Conservation (phyloP, 2,888 invertebrate species). For the Eucera pruinosa region DNA sequence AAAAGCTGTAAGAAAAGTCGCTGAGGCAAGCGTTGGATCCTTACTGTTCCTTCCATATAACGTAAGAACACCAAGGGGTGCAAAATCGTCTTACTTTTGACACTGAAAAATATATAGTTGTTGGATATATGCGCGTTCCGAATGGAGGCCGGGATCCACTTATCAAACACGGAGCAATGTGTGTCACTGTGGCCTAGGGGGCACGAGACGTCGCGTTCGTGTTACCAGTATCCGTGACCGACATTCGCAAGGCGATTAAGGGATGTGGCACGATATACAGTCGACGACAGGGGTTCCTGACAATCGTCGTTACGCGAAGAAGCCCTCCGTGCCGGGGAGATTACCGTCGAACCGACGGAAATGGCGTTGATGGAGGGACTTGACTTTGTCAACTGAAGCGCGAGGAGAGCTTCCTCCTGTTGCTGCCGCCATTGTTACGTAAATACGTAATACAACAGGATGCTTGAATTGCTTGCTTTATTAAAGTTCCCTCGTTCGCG, state of each 20-base stretch:
- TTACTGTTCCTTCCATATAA: slow-evolving; percentile 1
- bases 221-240: slow-evolving; percentile 47
- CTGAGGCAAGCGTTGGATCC: slow-evolving; percentile 38
- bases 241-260: slow-evolving; percentile 61
- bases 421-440: slow-evolving; percentile 54
- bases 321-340: slow-evolving; percentile 45
- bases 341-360: slow-evolving; percentile 61
- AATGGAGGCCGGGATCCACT: slow-evolving; percentile 13
- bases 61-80: slow-evolving; percentile 21
- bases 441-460: slow-evolving; percentile 52
- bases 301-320: slow-evolving; percentile 64
- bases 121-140: not conserved
- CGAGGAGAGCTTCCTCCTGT: slow-evolving; percentile 55
- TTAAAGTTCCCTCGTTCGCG: slow-evolving; percentile 41
- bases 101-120: slow-evolving; percentile 42
- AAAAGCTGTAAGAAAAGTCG: slow-evolving; percentile 48
- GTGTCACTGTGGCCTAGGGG: not conserved
- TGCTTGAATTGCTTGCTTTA: slow-evolving; percentile 49
- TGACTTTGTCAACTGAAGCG: slow-evolving; percentile 64
- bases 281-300: slow-evolving; percentile 50
- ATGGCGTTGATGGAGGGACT: slow-evolving; percentile 56
- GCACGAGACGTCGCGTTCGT: not conserved
- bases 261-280: slow-evolving; percentile 33
- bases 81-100: slow-evolving; percentile 52
- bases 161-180: slow-evolving; percentile 19